Evolutionary conservation across 2,113 vertebrate species (phyloP), one percentile per base, ranked within the genome.

Genomic region (Oxyura jamaicensis): DNA sequence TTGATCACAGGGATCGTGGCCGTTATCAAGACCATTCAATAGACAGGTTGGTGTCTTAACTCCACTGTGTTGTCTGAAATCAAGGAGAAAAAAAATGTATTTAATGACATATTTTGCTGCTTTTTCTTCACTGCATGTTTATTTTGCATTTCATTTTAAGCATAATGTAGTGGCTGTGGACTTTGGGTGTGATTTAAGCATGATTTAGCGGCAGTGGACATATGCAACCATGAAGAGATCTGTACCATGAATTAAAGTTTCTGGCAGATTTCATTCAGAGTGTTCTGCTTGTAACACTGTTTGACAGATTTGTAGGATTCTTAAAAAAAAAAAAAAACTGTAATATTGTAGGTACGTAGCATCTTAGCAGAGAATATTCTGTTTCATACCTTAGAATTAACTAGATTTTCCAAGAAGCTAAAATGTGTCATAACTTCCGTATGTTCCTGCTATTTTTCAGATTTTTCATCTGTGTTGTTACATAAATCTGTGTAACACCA

Each of bases 1-100:
- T 99, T 4, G 99, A 99, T 78, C 99, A 99, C 94, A 95, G 99
- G 79, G 99, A 99, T 26, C 98, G 99, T 3, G 98, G 99, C 35
- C 98, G 99, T 48, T 99, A 98, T 82, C 98, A 99, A 33, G 99
- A 99, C 46, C 98, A 99, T 80, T 94, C 98, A 2, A 93, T 98
- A 68, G 99, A 99, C 97, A 98, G 99, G 98, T 98, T 36, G 87
- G 97, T 92, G 60, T 22, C 59, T n/a, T 3, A 5, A 16, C 41
- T 85, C 25, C 53, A 5, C 16, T 53, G 8, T 29, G 13, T 33
- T 92, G 35, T 42, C 20, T 50, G 55, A 62, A 62, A 58, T 23
- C 2, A 1, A 25, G 71, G 26, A 19, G 18, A 20, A 41, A 80
- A 80, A 5, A 65, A 58, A 14, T 1, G 1, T 33, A 11, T 46